These are phyloP conservation scores for Dermolepida albohirtum DNA, from an alignment of 2,888 invertebrate genomes.

Conservation along the genomic window DNA sequence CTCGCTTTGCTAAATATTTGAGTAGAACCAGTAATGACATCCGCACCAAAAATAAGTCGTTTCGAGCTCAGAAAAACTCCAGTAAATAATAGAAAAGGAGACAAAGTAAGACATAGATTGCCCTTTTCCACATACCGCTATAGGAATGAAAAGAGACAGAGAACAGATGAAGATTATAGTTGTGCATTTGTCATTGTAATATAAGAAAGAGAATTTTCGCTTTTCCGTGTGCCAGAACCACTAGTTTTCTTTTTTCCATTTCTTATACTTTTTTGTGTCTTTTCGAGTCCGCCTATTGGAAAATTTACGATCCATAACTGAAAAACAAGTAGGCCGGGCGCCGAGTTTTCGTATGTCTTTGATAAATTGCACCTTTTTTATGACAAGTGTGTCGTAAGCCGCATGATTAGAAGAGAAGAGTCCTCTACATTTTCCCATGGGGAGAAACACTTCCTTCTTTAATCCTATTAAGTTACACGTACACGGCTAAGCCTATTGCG, in stretches of 20 bases:
- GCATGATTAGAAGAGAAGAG: conserved; percentile 42
- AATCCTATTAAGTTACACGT: conserved; percentile 48
- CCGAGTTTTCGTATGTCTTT: conserved; percentile 51
- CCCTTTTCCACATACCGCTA: conserved; percentile 2
- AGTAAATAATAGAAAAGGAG: conserved; percentile 38
- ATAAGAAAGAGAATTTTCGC: conserved; percentile 39
- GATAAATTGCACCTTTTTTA: conserved; percentile 55
- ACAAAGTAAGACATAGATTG: conserved; percentile 33
- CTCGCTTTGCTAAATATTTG: conserved; percentile 33
- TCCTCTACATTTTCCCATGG: conserved; percentile 29
- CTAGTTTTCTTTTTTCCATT: conserved; percentile 30
- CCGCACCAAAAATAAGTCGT: conserved; percentile 31
- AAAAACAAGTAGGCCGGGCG: conserved; percentile 50
- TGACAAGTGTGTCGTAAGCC: conserved; percentile 46
- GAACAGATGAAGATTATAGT: conserved; percentile 42
- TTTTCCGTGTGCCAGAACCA: conserved; percentile 33
- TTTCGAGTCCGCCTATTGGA: conserved; percentile 1
- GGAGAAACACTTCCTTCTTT: conserved; percentile 45
- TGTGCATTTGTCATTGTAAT: conserved; percentile 46
- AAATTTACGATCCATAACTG: conserved; percentile 50
- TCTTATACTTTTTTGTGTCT: conserved; percentile 18
- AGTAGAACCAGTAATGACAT: conserved; percentile 35
- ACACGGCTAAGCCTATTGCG: conserved; percentile 43
- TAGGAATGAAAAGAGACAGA: conserved; percentile 16
- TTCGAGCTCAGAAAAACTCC: conserved; percentile 31